Conservation (phyloP, 2,888 invertebrate species). For the Polia nebulosa region DNA sequence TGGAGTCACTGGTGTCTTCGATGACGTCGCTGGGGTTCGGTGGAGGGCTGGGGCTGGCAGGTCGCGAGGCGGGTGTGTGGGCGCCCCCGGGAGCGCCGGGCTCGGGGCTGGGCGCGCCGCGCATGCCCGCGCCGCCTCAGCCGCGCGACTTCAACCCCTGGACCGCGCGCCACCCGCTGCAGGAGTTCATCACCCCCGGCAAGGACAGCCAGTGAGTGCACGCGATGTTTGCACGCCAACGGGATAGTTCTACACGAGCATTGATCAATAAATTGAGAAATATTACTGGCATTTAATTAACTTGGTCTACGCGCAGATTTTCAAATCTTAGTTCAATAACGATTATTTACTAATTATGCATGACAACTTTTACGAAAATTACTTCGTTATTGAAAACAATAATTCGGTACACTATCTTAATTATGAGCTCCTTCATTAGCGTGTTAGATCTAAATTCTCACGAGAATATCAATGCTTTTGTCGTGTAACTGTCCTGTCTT, state of each 20-base stretch:
- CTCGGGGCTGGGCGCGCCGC: slow-evolving; percentile 52
- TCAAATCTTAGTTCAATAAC: background rate
- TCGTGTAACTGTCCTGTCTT: slow-evolving; percentile 63
- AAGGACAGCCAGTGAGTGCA: slow-evolving; percentile 76
- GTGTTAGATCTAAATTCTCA: slow-evolving; percentile 6
- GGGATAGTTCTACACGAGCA: slow-evolving; percentile 54
- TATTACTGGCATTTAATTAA: background rate
- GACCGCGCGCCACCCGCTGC: slow-evolving; percentile 85
- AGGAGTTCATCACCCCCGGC: slow-evolving; percentile 79
- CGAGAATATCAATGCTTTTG: slow-evolving; percentile 32
- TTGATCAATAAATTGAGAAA: slow-evolving; percentile 25
- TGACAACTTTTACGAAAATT: slow-evolving; percentile 22
- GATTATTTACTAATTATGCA: background rate
- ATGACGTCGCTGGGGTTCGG: slow-evolving; percentile 75
- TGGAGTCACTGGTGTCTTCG: slow-evolving; percentile 77
- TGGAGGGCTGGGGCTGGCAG: slow-evolving; percentile 65
- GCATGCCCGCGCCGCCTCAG: slow-evolving; percentile 62
- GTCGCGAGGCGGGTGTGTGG: slow-evolving; percentile 75
- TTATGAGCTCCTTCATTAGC: background rate
- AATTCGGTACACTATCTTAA: slow-evolving; percentile 1
- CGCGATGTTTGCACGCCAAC: slow-evolving; percentile 25
- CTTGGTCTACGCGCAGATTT: slow-evolving; percentile 12
- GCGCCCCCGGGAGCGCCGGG: slow-evolving; percentile 68
- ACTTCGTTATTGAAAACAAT: background rate
- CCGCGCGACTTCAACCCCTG: slow-evolving; percentile 84